A percentile compares a stretch with the other conserved stretches of the same genome.
phyloP scores from a whole-genome alignment of 2,888 invertebrate genomes.

The Idaea straminata region DNA sequence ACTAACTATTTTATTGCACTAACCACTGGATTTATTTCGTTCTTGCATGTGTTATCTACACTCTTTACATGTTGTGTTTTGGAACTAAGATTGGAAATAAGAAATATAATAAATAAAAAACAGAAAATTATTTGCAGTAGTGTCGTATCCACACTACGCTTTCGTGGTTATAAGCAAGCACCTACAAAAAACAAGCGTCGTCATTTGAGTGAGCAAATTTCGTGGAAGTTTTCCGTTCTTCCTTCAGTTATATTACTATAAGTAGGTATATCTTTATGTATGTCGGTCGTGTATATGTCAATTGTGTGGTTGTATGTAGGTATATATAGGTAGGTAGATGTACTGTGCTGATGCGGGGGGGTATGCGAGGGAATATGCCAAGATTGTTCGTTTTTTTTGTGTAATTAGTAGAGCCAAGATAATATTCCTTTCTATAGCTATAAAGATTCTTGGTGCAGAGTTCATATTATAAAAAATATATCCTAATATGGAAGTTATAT shows the following conservation, averaged over 20 bases:
- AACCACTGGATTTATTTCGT: too few species aligned
- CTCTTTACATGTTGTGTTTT: too few species aligned
- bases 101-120: neutral
- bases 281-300: slow-evolving; percentile 41
- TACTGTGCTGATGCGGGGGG: neutral
- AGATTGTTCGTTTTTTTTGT: neutral
- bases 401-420: too few species aligned
- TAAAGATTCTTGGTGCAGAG: too few species aligned
- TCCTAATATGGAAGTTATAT: too few species aligned
- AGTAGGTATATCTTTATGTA: slow-evolving; percentile 39
- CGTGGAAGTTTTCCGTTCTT: slow-evolving; percentile 75
- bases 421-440: too few species aligned
- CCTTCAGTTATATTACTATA: slow-evolving; percentile 44
- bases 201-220: slow-evolving; percentile 79
- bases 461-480: too few species aligned
- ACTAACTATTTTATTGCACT: too few species aligned
- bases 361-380: neutral
- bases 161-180: slow-evolving; percentile 63
- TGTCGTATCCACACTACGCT: slow-evolving; percentile 48
- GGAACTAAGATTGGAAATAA: neutral
- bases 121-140: slow-evolving; percentile 34
- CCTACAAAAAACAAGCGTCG: slow-evolving; percentile 78
- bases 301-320: slow-evolving; percentile 19
- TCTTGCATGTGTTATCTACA: too few species aligned
- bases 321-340: too few species aligned